Base-by-base conservation (phyloP, 1,140 invertebrate species). In the Drosophila bocki region DNA sequence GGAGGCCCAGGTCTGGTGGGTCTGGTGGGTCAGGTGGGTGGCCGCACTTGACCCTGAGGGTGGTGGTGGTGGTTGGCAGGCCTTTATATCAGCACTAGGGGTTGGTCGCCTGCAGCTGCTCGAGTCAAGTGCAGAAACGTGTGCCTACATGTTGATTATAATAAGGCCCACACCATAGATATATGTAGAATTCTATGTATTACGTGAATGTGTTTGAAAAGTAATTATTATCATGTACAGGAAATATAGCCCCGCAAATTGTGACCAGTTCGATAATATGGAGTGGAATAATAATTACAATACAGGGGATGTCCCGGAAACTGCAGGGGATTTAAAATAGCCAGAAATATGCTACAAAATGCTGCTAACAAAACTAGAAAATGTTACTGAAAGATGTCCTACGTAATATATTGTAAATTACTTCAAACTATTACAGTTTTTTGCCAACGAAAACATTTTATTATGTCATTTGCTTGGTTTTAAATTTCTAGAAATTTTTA, bases 41-140 rank as follows among this genome's bases (percentile, higher is more conserved):
- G 80, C 57, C 64, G 72, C 72, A 88, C 84, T 87, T 87, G 84
- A 87, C 84, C 84, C 83, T 87, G 76, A 67, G 56, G 82, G 61
- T 35, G 44, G 48, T 32, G 63, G 50, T 75, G 75, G 63, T 65
- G 61, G 71, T 50, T 78, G 48, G 47, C 35, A 47, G 60, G 82
- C 75, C 64, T 84, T 79, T 86, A 65, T 86, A 69, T 86, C 79
- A 80, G 56, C 53, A 65, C 45, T 75, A 63, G 85, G 78, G 85
- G 84, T 88, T 81, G 83, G 53, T 64, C 75, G 48, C 60, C 58
- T 51, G 79, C 75, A 62, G 68, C 67, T 68, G 79, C 82, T 86
- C 81, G 67, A 90, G 85, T 90, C 85, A 90, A 90, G 85, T 90
- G 85, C 85, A 90, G 85, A 90, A 90, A 90, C 85, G 85, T 88